Evolutionary conservation across 2,797 vertebrate genomes (phyloP).

Genomic region (Acanthopagrus latus): DNA sequence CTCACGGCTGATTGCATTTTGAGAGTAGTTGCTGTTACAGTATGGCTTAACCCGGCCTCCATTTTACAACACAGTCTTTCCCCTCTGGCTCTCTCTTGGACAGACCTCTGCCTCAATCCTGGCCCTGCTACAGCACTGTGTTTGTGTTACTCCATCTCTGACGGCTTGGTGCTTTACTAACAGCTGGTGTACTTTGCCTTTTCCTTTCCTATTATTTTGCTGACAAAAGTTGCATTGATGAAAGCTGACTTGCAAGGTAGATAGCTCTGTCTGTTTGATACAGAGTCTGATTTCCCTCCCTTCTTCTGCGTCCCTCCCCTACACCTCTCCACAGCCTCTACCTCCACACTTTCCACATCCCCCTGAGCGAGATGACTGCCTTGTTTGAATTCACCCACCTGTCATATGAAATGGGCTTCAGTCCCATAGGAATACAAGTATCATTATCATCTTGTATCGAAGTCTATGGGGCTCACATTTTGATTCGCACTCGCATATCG

Average conservation of each 20-base stretch:
- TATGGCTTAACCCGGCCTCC: slow-evolving; percentile 19
- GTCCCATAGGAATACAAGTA: slow-evolving; percentile 76
- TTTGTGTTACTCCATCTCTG: slow-evolving; percentile 84
- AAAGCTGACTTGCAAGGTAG: slow-evolving; percentile 99
- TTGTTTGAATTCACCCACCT: slow-evolving; percentile 52
- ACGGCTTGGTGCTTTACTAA: slow-evolving; percentile 94
- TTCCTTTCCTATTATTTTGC: slow-evolving; percentile 93
- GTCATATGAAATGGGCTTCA: slow-evolving; percentile 47
- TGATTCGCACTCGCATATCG: slow-evolving; percentile 83
- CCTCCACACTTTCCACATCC: slow-evolving; percentile 55
- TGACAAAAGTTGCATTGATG: slow-evolving; percentile 98
- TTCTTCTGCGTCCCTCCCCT: slow-evolving; percentile 70
- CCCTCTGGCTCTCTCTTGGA: slow-evolving; percentile 49
- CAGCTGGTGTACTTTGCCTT: slow-evolving; percentile 95
- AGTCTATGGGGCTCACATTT: slow-evolving; percentile 82
- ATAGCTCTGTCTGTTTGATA: slow-evolving; percentile 92
- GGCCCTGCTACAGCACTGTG: slow-evolving; percentile 77
- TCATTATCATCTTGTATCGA: slow-evolving; percentile 81
- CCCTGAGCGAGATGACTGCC: slow-evolving; percentile 55
- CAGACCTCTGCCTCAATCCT: slow-evolving; percentile 39
- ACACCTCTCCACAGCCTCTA: slow-evolving; percentile 45
- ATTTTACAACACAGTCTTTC: slow-evolving; percentile 36
- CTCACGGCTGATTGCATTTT: slow-evolving; percentile 23
- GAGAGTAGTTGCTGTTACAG: slow-evolving; percentile 15
- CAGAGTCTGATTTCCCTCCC: slow-evolving; percentile 88